These are phyloP conservation scores for Tuberolachnus salignus DNA, from an alignment of 2,888 invertebrate genomes.

Conservation along the genomic window DNA sequence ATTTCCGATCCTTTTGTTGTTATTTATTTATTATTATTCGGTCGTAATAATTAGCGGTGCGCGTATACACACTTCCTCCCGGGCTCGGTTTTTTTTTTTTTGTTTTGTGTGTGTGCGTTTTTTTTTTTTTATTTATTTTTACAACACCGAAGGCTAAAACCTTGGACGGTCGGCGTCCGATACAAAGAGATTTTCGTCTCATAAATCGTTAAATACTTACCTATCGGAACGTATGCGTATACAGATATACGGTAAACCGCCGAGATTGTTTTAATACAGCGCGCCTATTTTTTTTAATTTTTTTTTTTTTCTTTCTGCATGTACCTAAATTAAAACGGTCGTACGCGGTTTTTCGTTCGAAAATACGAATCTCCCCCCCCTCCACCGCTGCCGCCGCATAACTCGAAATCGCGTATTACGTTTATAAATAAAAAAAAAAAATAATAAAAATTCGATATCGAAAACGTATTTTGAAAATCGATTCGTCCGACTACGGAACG, in stretches of 20 bases:
- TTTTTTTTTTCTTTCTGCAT: too few species aligned
- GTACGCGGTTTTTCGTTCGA: too few species aligned
- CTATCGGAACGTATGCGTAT: background rate
- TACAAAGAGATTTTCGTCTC: background rate
- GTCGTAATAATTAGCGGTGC: constrained; percentile 38
- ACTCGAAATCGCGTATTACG: background rate
- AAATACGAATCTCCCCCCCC: background rate
- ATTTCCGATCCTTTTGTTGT: constrained; percentile 26
- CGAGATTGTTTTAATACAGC: background rate
- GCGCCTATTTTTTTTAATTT: too few species aligned
- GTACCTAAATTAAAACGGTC: too few species aligned
- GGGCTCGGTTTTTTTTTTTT: background rate
- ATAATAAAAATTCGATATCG: too few species aligned
- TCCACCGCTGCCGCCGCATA: too few species aligned
- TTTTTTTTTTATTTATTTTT: background rate
- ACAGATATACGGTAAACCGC: background rate
- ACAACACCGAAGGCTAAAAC: constrained; percentile 22
- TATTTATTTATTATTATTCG: background rate
- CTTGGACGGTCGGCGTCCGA: constrained; percentile 28
- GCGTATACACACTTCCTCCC: constrained; percentile 25
- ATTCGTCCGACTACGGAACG: too few species aligned
- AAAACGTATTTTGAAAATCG: too few species aligned
- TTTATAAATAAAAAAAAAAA: too few species aligned
- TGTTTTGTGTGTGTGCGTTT: too few species aligned
- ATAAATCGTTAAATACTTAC: constrained; percentile 30